Evolutionary conservation across 1,140 invertebrate genomes (phyloP), one percentile per base, ranked within the genome.

Genomic region (Drosophila sturtevanti): DNA sequence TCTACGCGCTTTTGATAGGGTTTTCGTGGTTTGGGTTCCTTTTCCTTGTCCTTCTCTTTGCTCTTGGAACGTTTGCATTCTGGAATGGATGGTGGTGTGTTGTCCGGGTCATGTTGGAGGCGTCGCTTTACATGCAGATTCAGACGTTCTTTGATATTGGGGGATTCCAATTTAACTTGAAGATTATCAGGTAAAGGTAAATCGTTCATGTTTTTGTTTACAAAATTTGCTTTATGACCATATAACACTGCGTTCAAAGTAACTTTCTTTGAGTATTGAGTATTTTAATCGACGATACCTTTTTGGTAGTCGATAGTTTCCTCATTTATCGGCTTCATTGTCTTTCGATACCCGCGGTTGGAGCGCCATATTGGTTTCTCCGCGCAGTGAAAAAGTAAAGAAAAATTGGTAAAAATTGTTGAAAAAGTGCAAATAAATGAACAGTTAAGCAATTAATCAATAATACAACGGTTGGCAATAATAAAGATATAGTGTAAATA

Each of bases 111-210:
- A 38, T 87, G 87, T 44, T 87, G 87, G 9, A 91, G 51, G 7
- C 90, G 79, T 1, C 90, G 75, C 64, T 91, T 91, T 0, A 91
- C 90, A 56, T 91, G 90, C 24, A 90, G 58, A 68, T 91, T 90
- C 11, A 91, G 27, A 0, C 89, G 89, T n/a, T 91, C 90, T 58
- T 90, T 91, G 2, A 84, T 90, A 34, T 84, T 82, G 7, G 63
- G 64, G 18, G 70, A 73, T 27, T 91, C 89, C 27, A 82, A 10
- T 74, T 90, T 91, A 1, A 86, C 61, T 68, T 89, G 84, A 16
- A 84, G 58, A 69, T 89, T 79, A 58, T 82, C 77, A 9, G 79
- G 79, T 21, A 77, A 48, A 24, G 79, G 79, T 21, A 77, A 48
- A 34, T 79, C 68, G 6, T 21, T 41, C 34, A 74, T 61, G 9